Base-by-base conservation (phyloP, 2,888 invertebrate genomes). In the Rapana venosa region DNA sequence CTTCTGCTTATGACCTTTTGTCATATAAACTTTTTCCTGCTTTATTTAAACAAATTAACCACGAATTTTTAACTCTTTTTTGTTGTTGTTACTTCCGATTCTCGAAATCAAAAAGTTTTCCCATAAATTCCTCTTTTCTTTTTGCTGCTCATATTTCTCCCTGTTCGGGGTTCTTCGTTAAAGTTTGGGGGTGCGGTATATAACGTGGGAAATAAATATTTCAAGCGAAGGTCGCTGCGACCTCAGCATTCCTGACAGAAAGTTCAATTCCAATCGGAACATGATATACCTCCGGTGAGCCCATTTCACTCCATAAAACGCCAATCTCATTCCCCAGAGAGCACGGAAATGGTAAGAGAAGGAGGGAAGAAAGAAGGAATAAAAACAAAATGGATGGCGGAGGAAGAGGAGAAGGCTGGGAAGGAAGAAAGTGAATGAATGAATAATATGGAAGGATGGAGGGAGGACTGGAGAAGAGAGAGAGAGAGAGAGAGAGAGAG, bases 281-380 rank as follows among this genome's bases (percentile, higher is more conserved):
- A 36, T 83, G 81, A 83, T 83, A 83, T 47, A 83, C 81, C 47
- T 47, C 81, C 81, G 36, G 36, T 47, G 81, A 36, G 81, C 36
- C 81, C 81, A 47, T 47, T 47, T 36, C 81, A 47, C 22, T 36
- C 81, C 36, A 83, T 83, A 83, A 83, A 83, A 83, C 30, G 36
- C 30, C 8, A 26, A 83, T 83, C 81, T 47, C 47, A 83, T 83
- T 83, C 47, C 81, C 13, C 32, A 32, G 32, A 35, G 77, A 32
- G 77, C 32, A 20, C 17, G 32, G 77, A 32, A 79, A n/a, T 5
- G 77, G 26, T 13, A 32, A 32, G 32, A 32, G 77, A 32, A 26
- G n/a, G 74, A n/a, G n/a, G 4, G 74, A 8, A n/a, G 26, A 26
- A n/a, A 11, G 74, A n/a, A n/a, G 47, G 47, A 47, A 47, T 47